These are phyloP conservation scores for Natrix natrix DNA, from an alignment of 2,797 vertebrate genomes.

Conservation along the genomic window DNA sequence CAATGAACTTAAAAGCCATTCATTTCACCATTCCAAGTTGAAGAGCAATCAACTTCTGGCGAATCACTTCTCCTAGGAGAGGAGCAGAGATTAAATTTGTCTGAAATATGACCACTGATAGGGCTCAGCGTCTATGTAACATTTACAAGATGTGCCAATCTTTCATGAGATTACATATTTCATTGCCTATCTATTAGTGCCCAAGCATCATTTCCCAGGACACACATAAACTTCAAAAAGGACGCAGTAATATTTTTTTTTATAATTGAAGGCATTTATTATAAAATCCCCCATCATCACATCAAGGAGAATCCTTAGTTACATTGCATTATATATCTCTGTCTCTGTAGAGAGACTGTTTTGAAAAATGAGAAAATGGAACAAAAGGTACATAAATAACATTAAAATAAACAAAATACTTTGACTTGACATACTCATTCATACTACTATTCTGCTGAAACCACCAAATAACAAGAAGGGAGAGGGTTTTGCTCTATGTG, in stretches of 20 bases:
- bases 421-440: neutral
- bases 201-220: neutral
- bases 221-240: neutral
- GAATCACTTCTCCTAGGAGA: neutral
- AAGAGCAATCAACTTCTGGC: neutral
- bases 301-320: neutral
- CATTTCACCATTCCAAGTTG: neutral
- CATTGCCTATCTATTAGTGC: neutral
- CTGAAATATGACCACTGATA: neutral
- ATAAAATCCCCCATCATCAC: neutral
- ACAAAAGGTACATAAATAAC: neutral
- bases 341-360: neutral
- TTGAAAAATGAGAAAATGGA: neutral
- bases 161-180: neutral
- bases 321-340: neutral
- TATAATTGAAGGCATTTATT: neutral
- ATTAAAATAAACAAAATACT: neutral
- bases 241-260: neutral
- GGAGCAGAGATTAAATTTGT: neutral
- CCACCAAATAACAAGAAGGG: neutral
- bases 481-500: too few relatives aligned
- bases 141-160: neutral
- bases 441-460: neutral
- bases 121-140: neutral
- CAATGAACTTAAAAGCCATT: neutral